Percentiles rank a stretch among this genome's conserved stretches.
Conservation (phyloP, 2,797 vertebrate genomes). For the Channallabes apus region DNA sequence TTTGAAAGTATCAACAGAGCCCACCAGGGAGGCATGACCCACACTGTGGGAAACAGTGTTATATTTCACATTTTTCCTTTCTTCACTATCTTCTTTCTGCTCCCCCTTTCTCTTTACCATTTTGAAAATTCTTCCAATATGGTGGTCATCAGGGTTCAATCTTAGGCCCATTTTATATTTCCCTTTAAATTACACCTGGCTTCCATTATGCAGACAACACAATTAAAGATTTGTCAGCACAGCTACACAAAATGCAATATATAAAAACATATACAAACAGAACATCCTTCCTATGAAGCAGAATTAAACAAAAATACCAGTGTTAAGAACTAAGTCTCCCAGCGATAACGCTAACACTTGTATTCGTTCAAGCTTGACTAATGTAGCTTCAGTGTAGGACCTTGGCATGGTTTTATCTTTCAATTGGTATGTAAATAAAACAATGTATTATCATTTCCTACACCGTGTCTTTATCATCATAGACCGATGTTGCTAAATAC, state of each 20-base stretch:
- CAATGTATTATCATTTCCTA: constrained; percentile 1
- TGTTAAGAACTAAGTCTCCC: not conserved
- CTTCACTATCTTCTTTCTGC: not conserved
- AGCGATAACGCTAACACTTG: not conserved
- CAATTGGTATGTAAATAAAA: constrained; percentile 21
- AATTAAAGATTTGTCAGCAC: not conserved
- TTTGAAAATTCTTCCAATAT: not conserved
- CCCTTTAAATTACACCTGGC: not conserved
- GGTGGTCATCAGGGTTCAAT: not conserved
- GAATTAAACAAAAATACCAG: not conserved
- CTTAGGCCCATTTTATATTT: not conserved
- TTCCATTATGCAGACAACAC: not conserved
- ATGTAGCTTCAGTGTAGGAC: not conserved
- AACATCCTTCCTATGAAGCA: not conserved
- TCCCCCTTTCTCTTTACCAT: not conserved
- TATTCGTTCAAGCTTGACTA: not conserved
- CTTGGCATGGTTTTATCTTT: not conserved
- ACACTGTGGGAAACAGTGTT: too few relatives aligned
- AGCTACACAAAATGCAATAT: not conserved
- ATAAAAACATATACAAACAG: not conserved
- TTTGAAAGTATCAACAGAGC: too few relatives aligned
- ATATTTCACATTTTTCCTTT: not conserved
- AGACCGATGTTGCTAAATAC: not conserved
- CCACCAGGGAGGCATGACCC: too few relatives aligned
- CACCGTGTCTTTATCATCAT: not conserved